These are phyloP conservation scores for Crotalus horridus DNA, from an alignment of 2,113 vertebrate species.

Conservation along the genomic window DNA sequence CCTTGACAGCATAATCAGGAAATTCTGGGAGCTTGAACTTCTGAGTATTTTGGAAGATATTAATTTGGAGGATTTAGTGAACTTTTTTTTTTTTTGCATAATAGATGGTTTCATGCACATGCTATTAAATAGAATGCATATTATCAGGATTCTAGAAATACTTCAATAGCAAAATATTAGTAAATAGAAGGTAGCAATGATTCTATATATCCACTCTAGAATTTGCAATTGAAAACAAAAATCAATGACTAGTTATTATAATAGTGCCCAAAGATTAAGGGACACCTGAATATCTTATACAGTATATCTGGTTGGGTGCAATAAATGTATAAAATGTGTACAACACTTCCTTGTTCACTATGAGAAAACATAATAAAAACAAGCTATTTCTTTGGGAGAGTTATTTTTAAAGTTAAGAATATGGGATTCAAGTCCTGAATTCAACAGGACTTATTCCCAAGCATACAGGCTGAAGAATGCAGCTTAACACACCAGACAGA, in stretches of 20 bases:
- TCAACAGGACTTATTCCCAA: background rate
- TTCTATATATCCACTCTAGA: background rate
- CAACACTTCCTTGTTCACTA: background rate
- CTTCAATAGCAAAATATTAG: background rate
- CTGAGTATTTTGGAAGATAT: background rate
- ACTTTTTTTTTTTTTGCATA: background rate
- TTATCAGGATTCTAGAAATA: background rate
- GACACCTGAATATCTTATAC: background rate
- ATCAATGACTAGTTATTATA: background rate
- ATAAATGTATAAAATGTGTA: background rate
- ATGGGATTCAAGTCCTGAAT: background rate
- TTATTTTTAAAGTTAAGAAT: background rate
- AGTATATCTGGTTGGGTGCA: background rate
- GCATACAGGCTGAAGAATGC: background rate
- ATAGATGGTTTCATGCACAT: background rate
- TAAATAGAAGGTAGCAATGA: background rate
- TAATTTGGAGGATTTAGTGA: background rate
- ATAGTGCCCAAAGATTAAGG: background rate
- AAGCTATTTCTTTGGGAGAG: too few species aligned
- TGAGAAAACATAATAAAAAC: background rate
- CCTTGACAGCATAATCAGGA: background rate
- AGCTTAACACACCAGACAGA: background rate
- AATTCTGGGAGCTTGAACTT: background rate
- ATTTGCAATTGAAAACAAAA: background rate
- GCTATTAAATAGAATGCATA: background rate